Evolutionary conservation across 1,140 invertebrate genomes (phyloP), one percentile per base, ranked within the genome.

Genomic region (Parasteatoda tepidariorum): DNA sequence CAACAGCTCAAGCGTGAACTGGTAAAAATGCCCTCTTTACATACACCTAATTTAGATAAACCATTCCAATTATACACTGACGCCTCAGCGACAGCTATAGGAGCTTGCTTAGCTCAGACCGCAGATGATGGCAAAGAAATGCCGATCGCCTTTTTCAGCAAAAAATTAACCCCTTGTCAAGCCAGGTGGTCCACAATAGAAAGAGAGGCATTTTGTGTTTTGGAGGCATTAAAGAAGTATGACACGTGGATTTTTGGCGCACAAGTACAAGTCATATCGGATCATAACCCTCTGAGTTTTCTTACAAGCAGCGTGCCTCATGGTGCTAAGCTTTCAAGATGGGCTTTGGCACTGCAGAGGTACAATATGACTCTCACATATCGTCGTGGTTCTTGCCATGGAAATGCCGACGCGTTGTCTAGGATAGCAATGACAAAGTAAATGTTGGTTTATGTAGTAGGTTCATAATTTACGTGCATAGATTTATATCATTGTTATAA

Each of bases 161-260:
- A 86, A 41, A 85, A 84, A 67, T 38, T 87, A 6, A 84, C 73
- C 24, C 11, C 24, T 2, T 75, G 79, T n/a, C 86, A 88, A 57
- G 11, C 7, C 0, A 11, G 48, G 0, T 86, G 85, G 79, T 41
- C 86, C 0, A 85, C 79, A 0, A 85, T 86, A 1, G 86, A 87
- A 57, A 86, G 86, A 59, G 86, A 88, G 76, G 71, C 75, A 0
- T 86, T 48, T 55, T 85, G 84, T 2, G 86, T 88, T 4, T 57
- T 87, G 41, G 85, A 83, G 68, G 84, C 85, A 0, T 34, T 88
- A 0, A 75, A 87, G 22, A 86, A 87, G 81, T 84, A 87, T 22
- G 13, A 85, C n/a, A 61, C 73, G 22, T 87, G 86, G 83, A 28
- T 88, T 9, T 86, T 86, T 41, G 76, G 85, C 7, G 34, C 82